Percentiles rank a stretch among this genome's conserved stretches.
Evolutionary conservation across 2,888 invertebrate genomes (phyloP).

Genomic region (Rhagonycha lutea): DNA sequence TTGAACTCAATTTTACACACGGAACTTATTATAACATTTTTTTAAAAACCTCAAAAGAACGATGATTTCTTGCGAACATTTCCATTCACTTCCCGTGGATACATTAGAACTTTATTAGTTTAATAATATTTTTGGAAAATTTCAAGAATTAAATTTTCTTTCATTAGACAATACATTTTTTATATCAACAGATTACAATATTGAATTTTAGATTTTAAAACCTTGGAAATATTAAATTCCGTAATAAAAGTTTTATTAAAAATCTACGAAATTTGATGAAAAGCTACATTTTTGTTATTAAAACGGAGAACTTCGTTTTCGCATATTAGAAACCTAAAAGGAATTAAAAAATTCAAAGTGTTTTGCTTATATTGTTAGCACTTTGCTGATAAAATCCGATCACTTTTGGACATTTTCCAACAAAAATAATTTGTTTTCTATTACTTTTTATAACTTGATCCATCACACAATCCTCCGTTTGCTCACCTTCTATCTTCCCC

Average conservation of each 20-base stretch:
- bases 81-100: not conserved
- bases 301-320: not conserved
- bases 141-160: not conserved
- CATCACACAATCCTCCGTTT: not conserved
- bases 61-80: not conserved
- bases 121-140: not conserved
- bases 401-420: not conserved
- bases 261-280: not conserved
- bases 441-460: not conserved
- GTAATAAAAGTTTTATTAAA: not conserved
- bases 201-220: not conserved
- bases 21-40: not conserved
- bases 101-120: not conserved
- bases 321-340: not conserved
- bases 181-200: not conserved
- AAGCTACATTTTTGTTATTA: not conserved
- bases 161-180: not conserved
- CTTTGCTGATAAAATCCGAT: not conserved
- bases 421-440: not conserved
- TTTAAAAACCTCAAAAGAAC: not conserved
- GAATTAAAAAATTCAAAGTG: not conserved
- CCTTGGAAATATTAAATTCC: not conserved
- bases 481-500: not conserved
- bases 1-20: not conserved
- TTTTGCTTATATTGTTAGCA: not conserved